Evolutionary conservation across 2,113 vertebrate genomes (phyloP), one percentile per base, ranked within the genome.

Genomic region (Hippocampus comes): DNA sequence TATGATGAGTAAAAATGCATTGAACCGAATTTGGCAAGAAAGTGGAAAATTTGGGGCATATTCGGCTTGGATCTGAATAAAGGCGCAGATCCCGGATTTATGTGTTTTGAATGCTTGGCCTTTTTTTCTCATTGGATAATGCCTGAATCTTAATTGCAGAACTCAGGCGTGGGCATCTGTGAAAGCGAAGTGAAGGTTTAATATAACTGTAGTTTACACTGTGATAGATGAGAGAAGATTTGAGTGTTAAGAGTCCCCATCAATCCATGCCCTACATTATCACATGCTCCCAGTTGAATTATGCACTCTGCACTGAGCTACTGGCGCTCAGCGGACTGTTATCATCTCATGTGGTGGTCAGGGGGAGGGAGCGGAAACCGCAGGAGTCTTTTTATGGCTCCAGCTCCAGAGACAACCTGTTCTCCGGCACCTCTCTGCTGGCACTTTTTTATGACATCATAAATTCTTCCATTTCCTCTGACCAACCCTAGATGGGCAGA

Each of bases 401-500:
- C 71, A 60, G 76, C 74, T 88, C 85, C 68, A 78, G 70, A 89
- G 86, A 88, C 88, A 89, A 90, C 89, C 88, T 87, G 86, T 82
- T 90, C 84, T 85, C 74, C 87, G 80, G 74, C 82, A 86, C 84
- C 68, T 86, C 79, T 90, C 84, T 84, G 82, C 88, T 82, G 84
- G 78, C 84, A 76, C 86, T 79, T 86, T 88, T 86, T 88, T 90
- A 90, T 90, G 89, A 90, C 87, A 90, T 89, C 88, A 90, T 92
- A 91, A 91, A 91, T 83, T 84, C 87, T 78, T 89, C 88, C 78
- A 89, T 91, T 90, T 92, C 88, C 89, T 90, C 88, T 87, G 76
- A 84, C 85, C 84, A 82, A 85, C 84, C 84, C 73, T 89, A 88
- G 87, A 88, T 91, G 82, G 83, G 82, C 86, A 80, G 78, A 83